Evolutionary conservation across 2,797 vertebrate genomes (phyloP), one percentile per base, ranked within the genome.

Genomic region (Melopsittacus undulatus): DNA sequence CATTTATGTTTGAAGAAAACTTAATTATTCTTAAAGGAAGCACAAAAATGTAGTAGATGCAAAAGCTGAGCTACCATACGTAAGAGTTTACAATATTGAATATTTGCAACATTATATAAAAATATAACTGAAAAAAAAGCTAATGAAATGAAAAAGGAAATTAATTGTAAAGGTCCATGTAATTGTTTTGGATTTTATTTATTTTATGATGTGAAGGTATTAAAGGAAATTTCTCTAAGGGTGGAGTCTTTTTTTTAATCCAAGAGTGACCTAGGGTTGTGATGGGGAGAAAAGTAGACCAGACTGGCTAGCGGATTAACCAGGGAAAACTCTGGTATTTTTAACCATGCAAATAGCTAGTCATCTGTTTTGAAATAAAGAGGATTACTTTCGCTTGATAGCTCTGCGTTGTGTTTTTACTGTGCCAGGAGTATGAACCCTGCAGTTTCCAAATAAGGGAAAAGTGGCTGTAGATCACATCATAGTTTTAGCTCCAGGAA

Each of bases 331-430:
- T 93, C 69, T 95, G 97, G 74, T 98, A 97, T 97, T 98, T 98
- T 98, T 97, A 98, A 96, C 95, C 90, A 95, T 92, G 94, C 94
- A 97, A 97, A 97, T 96, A 97, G 91, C 95, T 94, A 93, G 96
- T 97, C 96, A 96, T 98, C 96, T 97, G 97, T 95, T 97, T 95
- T 84, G 95, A 96, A 97, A 97, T 96, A 97, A 97, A 98, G 96
- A 97, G 96, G 97, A 97, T 97, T 97, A 93, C 78, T 95, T 94
- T 95, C 91, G 96, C 89, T 90, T 96, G 96, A 97, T 96, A 96
- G 69, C 91, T 92, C 76, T 87, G 89, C 70, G 92, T 78, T 95
- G 91, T 90, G 62, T 96, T 97, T 97, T 95, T 86, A 74, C 85
- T 49, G 49, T 26, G 96, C 91, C 97, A 94, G 46, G 84, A 92